These are phyloP conservation scores for Drosophila erecta DNA, from an alignment of 1,140 invertebrate species.

Conservation along the genomic window DNA sequence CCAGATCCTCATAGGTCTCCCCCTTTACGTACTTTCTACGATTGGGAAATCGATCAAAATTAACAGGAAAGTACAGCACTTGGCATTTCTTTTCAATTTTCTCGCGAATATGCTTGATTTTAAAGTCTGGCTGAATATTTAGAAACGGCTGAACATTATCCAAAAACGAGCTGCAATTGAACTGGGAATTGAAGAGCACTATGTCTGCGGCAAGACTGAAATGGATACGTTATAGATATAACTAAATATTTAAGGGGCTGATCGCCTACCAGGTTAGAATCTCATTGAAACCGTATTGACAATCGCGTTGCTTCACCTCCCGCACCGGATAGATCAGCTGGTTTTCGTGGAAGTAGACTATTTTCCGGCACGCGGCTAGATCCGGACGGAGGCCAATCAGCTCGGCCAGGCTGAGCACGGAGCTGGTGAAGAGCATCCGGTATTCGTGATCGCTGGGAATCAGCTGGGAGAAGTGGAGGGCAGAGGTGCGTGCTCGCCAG, in stretches of 20 bases:
- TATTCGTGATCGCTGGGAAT: conserved; percentile 87
- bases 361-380: conserved; percentile 87
- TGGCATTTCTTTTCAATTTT: conserved; percentile 87
- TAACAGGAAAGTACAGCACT: conserved; percentile 89
- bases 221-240: too few relatives aligned
- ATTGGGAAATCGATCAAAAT: conserved; percentile 83
- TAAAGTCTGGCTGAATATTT: conserved; percentile 89
- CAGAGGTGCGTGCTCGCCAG: conserved; percentile 90
- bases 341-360: conserved; percentile 93
- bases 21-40: conserved; percentile 5
- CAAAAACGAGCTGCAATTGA: conserved; percentile 89
- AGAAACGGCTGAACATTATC: conserved; percentile 87
- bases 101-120: conserved; percentile 86
- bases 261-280: conserved; percentile 88
- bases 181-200: conserved; percentile 91
- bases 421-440: conserved; percentile 88
- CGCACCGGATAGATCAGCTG: conserved; percentile 90
- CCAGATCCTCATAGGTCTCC: conserved; percentile 21
- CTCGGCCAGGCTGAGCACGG: conserved; percentile 90
- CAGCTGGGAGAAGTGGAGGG: conserved; percentile 87
- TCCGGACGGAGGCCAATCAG: conserved; percentile 89
- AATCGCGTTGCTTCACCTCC: conserved; percentile 89
- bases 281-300: conserved; percentile 92
- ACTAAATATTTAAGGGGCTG: too few relatives aligned
- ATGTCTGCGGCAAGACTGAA: conserved; percentile 89